These are phyloP conservation scores for Cerastis rubricosa DNA, from an alignment of 2,888 invertebrate genomes.

Conservation along the genomic window DNA sequence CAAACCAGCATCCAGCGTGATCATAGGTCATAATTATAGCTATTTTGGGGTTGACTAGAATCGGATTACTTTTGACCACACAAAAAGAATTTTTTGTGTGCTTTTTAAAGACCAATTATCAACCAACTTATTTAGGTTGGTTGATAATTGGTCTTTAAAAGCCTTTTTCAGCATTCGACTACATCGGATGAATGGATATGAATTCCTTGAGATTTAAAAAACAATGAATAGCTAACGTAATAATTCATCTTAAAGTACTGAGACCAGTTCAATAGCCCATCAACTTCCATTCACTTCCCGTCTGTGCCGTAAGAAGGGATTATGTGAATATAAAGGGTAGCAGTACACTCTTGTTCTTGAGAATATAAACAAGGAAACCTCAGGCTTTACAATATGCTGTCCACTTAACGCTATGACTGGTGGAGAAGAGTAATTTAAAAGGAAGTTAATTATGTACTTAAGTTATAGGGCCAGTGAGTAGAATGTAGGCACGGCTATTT, in stretches of 20 bases:
- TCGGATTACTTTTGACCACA: not conserved
- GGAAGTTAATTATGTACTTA: not conserved
- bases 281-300: slow-evolving; percentile 53
- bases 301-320: slow-evolving; percentile 43
- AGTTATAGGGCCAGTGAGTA: not conserved
- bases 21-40: not conserved
- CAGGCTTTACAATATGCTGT: not conserved
- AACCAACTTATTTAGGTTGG: not conserved
- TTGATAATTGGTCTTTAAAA: too few species aligned
- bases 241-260: slow-evolving; percentile 25
- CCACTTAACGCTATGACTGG: not conserved
- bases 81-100: not conserved
- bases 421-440: not conserved
- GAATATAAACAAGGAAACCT: not conserved
- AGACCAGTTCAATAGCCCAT: slow-evolving; percentile 29
- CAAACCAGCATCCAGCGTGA: not conserved
- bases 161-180: too few species aligned
- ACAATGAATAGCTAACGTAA: slow-evolving; percentile 17
- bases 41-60: not conserved
- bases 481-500: not conserved
- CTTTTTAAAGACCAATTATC: too few species aligned
- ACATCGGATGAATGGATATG: too few species aligned
- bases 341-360: not conserved
- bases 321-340: slow-evolving; percentile 41
- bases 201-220: slow-evolving; percentile 14